Conservation (phyloP, 2,888 invertebrate species). For the Leptopilina drosophilae region DNA sequence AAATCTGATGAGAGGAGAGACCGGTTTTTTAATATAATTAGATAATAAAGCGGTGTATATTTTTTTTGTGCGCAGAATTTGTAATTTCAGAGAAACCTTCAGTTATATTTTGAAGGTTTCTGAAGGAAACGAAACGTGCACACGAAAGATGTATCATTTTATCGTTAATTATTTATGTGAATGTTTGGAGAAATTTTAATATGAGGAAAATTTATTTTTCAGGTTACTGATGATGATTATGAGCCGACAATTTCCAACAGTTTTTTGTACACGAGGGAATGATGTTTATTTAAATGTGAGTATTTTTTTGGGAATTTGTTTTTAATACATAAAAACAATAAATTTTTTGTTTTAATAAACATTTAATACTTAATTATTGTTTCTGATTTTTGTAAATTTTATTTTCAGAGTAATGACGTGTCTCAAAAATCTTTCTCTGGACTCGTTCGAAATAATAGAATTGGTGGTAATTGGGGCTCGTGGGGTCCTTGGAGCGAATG, state of each 20-base stretch:
- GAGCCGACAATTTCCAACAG: not conserved
- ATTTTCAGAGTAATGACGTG: slow-evolving; percentile 55
- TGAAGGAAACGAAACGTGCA: slow-evolving; percentile 47
- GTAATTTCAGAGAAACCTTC: slow-evolving; percentile 68
- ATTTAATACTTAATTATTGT: too few relatives aligned
- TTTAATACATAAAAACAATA: not conserved
- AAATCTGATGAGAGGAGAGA: not conserved
- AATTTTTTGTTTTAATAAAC: too few relatives aligned
- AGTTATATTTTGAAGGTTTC: slow-evolving; percentile 43
- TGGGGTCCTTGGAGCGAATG: slow-evolving; percentile 88
- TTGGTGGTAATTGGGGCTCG: slow-evolving; percentile 81
- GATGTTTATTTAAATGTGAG: slow-evolving; percentile 15
- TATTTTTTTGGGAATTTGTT: not conserved
- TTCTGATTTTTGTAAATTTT: not conserved
- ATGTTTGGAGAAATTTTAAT: not conserved
- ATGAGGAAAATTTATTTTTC: not conserved
- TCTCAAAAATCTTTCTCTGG: slow-evolving; percentile 70
- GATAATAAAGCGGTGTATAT: slow-evolving; percentile 43
- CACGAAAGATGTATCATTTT: slow-evolving; percentile 46
- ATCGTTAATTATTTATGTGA: not conserved
- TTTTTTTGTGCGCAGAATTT: slow-evolving; percentile 68
- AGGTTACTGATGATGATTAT: slow-evolving; percentile 12
- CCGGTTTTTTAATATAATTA: slow-evolving; percentile 37
- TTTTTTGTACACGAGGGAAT: not conserved
- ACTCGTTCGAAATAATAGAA: slow-evolving; percentile 67